Percentiles rank a stretch among this genome's conserved stretches.
phyloP scores from a whole-genome alignment of 1,140 invertebrate genomes.

The Bombus picipes region DNA sequence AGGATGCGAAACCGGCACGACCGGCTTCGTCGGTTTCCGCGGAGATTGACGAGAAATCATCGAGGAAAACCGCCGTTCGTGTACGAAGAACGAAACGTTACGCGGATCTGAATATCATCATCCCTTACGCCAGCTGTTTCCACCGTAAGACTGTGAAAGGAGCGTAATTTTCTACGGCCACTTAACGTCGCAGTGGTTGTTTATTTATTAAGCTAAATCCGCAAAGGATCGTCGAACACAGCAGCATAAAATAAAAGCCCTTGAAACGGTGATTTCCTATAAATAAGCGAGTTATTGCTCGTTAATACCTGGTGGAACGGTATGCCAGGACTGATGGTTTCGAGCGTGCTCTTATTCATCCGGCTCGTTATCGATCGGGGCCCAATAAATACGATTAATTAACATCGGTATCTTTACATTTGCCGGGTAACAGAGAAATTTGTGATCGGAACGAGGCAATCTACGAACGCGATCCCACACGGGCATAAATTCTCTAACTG shows the following conservation, averaged over 20 bases:
- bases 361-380: conserved; percentile 12
- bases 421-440: conserved; percentile 1
- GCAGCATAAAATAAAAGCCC: not conserved
- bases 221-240: not conserved
- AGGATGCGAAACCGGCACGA: conserved; percentile 53
- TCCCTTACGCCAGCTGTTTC: no score
- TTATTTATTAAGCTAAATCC: not conserved
- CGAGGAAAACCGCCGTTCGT: not conserved
- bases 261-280: conserved; percentile 4
- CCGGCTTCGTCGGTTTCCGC: conserved; percentile 38
- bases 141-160: no score
- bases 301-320: conserved; percentile 1
- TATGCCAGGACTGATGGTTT: not conserved
- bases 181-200: not conserved
- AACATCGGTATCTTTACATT: not conserved
- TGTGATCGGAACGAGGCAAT: not conserved
- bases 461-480: not conserved
- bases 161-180: conserved; percentile 13
- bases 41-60: conserved; percentile 36
- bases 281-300: conserved; percentile 14
- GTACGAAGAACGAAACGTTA: not conserved
- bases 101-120: not conserved
- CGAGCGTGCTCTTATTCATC: not conserved
- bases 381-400: conserved; percentile 44
- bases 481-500: not conserved